Evolutionary conservation across 1,140 invertebrate species (phyloP), one percentile per base, ranked within the genome.

Genomic region (Planococcus citri): DNA sequence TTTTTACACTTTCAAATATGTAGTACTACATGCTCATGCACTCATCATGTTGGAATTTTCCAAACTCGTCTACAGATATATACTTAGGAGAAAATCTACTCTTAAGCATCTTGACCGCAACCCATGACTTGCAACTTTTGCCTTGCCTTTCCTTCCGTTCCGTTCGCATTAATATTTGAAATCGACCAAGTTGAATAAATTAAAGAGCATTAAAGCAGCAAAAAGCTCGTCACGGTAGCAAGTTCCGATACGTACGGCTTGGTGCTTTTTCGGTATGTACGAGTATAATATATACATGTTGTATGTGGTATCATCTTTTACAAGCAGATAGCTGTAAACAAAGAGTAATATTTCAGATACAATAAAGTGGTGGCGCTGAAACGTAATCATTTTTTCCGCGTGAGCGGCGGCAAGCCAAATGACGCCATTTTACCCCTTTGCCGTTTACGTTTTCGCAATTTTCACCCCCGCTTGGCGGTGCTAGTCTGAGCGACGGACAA

Each of bases 321-420:
- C 60, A 64, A 64, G 22, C 60, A 64, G 20, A 64, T 64, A 64
- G 60, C 22, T 27, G 60, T 64, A 64, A 64, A 64, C 60, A 64
- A 64, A 64, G 60, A 22, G 60, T 64, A 64, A 64, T 64, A 64
- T 64, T 64, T 64, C 25, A 64, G 60, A 27, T 64, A 64, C 60
- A 64, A 25, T 64, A 25, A 64, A 64, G 60, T 64, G 51, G 51
- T 22, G 21, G 60, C 25, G 25, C 22, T 64, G 60, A 25, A 64
- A 64, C 60, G 60, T 64, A 64, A 64, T 64, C 60, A 64, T 20
- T 64, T 64, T 64, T 64, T 64, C 60, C 60, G 60, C 60, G 60
- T 64, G 22, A 64, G 25, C 60, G 60, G 22, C 60, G 20, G 22
- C 22, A 24, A 64, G 60, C 60, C 21, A 64, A 64, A 64, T 64